Conservation (phyloP, 2,888 invertebrate species). For the Drosophila tripunctata region DNA sequence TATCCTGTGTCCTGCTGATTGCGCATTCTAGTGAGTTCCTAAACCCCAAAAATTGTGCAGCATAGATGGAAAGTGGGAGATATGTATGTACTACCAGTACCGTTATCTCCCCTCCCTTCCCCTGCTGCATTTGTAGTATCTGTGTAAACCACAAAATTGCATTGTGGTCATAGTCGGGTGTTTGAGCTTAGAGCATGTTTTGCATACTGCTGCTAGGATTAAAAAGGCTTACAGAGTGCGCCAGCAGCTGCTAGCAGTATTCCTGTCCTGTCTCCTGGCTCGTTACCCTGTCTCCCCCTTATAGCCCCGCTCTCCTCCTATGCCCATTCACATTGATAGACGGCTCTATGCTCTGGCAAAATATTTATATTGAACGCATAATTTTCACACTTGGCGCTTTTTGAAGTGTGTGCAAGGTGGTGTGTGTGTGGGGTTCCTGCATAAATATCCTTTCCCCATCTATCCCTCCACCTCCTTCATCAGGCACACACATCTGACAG, state of each 20-base stretch:
- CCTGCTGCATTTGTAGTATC: conserved; percentile 18
- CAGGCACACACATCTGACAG: not conserved
- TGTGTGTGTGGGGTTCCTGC: not conserved
- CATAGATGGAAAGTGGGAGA: not conserved
- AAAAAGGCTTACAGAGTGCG: conserved; percentile 37
- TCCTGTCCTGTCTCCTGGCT: no score
- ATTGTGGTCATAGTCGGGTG: conserved; percentile 56
- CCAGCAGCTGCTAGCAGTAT: conserved; percentile 24
- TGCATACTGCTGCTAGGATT: conserved; percentile 52
- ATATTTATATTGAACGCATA: conserved; percentile 74
- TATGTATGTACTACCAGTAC: no score
- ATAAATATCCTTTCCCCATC: not conserved
- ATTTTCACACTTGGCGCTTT: conserved; percentile 63
- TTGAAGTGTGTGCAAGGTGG: conserved; percentile 17
- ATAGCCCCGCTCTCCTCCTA: no score
- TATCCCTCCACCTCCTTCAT: not conserved
- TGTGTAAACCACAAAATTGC: conserved; percentile 67
- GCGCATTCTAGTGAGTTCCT: conserved; percentile 51
- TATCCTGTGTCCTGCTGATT: conserved; percentile 50
- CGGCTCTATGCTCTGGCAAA: conserved; percentile 28
- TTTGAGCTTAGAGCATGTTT: conserved; percentile 39
- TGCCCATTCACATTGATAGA: not conserved
- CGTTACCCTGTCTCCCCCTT: no score
- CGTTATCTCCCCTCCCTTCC: not conserved
- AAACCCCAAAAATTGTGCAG: conserved; percentile 4